These are phyloP conservation scores for Eupithecia centaureata DNA, from an alignment of 2,888 invertebrate species.

Conservation along the genomic window DNA sequence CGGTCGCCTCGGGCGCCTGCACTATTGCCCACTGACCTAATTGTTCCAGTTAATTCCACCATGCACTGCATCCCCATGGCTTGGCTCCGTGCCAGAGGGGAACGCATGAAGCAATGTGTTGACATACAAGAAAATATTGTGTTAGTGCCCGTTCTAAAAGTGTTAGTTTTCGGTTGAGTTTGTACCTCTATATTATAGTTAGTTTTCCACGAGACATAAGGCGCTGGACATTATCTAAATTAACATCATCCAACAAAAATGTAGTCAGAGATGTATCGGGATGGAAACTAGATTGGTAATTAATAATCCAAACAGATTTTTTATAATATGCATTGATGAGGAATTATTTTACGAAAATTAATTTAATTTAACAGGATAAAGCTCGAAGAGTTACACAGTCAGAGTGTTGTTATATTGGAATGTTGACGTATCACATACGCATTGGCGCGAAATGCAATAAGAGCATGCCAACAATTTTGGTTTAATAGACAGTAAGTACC, in stretches of 20 bases:
- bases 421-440: not conserved
- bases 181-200: not conserved
- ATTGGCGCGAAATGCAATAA: not conserved
- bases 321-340: too few relatives aligned
- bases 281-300: too few relatives aligned
- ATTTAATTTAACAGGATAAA: not conserved
- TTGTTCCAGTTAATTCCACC: conserved; percentile 17
- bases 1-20: not conserved
- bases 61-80: conserved; percentile 25
- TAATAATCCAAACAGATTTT: too few relatives aligned
- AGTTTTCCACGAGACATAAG: not conserved
- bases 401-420: not conserved
- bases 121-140: conserved; percentile 28
- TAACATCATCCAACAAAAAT: too few relatives aligned
- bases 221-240: not conserved
- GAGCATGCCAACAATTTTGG: not conserved
- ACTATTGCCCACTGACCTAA: conserved; percentile 22
- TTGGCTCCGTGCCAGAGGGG: conserved; percentile 26
- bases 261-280: too few relatives aligned
- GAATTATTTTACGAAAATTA: too few relatives aligned
- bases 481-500: not conserved
- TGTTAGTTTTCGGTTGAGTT: not conserved
- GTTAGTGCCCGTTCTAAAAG: not conserved
- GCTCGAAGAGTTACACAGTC: not conserved
- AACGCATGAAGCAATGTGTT: conserved; percentile 28